Evolutionary conservation across 2,113 vertebrate genomes (phyloP).

Genomic region (Coturnix japonica): DNA sequence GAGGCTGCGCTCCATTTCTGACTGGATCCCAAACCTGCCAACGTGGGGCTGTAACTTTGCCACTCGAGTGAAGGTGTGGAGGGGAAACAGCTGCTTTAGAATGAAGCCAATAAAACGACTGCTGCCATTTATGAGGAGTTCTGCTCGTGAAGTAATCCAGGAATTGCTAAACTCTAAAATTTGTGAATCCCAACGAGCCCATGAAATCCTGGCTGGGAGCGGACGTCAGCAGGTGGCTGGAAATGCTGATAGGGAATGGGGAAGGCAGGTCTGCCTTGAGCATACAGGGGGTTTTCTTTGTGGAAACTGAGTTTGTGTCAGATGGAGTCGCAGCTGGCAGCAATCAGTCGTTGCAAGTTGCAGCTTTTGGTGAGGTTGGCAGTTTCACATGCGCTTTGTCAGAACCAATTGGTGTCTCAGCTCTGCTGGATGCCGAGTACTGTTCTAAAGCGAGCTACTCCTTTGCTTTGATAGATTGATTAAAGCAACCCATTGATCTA

Average conservation of each 20-base stretch:
- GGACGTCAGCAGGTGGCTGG: slow-evolving; percentile 51
- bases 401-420: not conserved
- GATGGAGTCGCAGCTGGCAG: slow-evolving; percentile 30
- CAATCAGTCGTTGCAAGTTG: not conserved
- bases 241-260: slow-evolving; percentile 31
- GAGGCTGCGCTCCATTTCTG: slow-evolving; percentile 1
- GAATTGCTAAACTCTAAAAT: slow-evolving; percentile 45
- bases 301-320: not conserved
- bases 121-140: slow-evolving; percentile 33
- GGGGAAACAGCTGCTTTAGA: slow-evolving; percentile 40
- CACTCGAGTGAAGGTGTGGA: not conserved
- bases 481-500: not conserved
- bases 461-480: not conserved
- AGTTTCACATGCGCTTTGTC: not conserved
- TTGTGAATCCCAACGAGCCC: slow-evolving; percentile 47
- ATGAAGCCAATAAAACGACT: slow-evolving; percentile 49
- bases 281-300: slow-evolving; percentile 28
- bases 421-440: not conserved
- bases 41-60: slow-evolving; percentile 28
- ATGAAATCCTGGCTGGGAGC: slow-evolving; percentile 37
- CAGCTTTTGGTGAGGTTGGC: slow-evolving; percentile 31
- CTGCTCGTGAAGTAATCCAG: slow-evolving; percentile 34
- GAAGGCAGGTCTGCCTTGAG: slow-evolving; percentile 32
- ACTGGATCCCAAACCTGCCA: slow-evolving; percentile 32
- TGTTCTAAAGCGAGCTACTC: not conserved